Evolutionary conservation across 1,140 invertebrate species (phyloP).

Genomic region (Brachionus plicatilis): DNA sequence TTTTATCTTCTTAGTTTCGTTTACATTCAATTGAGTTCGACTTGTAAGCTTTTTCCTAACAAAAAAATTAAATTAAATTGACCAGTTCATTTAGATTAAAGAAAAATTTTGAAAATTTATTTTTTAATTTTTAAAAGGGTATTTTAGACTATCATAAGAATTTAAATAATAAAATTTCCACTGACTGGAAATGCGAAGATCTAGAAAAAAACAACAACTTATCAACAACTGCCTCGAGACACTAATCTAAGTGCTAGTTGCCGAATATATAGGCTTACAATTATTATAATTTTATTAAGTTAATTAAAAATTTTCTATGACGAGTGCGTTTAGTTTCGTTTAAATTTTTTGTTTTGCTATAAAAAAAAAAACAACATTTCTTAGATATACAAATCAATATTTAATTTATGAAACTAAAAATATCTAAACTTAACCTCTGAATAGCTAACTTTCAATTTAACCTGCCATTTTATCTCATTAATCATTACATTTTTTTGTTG

Average conservation of each 20-base stretch:
- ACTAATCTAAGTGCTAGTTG: not conserved
- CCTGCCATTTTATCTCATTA: not conserved
- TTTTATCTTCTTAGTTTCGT: not conserved
- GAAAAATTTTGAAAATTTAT: too few relatives aligned
- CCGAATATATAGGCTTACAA: not conserved
- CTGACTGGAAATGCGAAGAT: too few relatives aligned
- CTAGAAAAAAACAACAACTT: not conserved
- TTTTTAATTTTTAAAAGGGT: too few relatives aligned
- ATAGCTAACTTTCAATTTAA: not conserved
- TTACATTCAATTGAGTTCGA: not conserved
- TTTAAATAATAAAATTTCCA: too few relatives aligned
- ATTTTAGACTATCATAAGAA: too few relatives aligned
- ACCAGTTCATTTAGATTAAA: too few relatives aligned
- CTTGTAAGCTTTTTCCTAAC: too few relatives aligned
- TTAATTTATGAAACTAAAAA: not conserved
- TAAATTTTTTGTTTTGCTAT: not conserved
- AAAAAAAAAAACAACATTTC: not conserved
- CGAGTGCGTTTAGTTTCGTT: not conserved
- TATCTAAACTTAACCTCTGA: not conserved
- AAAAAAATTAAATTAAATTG: too few relatives aligned
- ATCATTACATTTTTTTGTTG: not conserved
- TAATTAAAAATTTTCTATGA: conserved; percentile 15
- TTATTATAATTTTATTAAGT: conserved; percentile 37
- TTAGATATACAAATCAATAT: conserved; percentile 23
- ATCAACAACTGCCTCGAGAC: not conserved